Base-by-base conservation (phyloP, 2,888 invertebrate species). In the Drosophila paranaensis region DNA sequence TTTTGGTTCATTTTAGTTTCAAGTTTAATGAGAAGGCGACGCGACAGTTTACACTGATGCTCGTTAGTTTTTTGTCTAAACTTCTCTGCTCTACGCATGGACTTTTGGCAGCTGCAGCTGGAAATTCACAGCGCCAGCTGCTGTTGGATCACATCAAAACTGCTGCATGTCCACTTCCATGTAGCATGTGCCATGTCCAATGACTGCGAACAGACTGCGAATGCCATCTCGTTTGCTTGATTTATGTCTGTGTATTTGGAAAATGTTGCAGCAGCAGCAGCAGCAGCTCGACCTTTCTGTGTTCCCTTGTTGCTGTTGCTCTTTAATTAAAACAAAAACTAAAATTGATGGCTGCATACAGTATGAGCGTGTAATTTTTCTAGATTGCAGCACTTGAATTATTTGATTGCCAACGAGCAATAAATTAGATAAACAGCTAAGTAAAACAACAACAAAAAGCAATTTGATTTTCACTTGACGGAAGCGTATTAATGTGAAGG, bases 281-380 rank as follows among this genome's bases (percentile, higher is more conserved):
- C 48, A 10, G 54, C 66, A 35, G 35, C 53, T 33, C 16, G 54
- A 63, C 51, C 48, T 45, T 62, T 48, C 55, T 48, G 35, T 35
- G 27, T 11, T 40, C 42, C 57, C 35, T 42, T 40, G 35, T 42
- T 58, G 27, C 53, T 60, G 48, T 48, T 63, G 61, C 57, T 60
- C 74, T 81, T 88, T 88, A 84, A 88, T 84, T 84, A 84, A 84
- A 50, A 50, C 30, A 50, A 83, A 80, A 82, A 80, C 67, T 78
- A 60, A 74, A 86, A 83, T 80, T 57, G 69, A 88, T 82, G 54
- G 61, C 74, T 65, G 68, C 65, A 72, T 74, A 6, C 11, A 60
- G 48, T 33, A 20, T 61, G 80, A 73, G 77, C 50, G 64, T 33
- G 86, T 70, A 78, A 86, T 86, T 83, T 81, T 69, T 83, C 73